Base-by-base conservation (phyloP, 2,888 invertebrate species). In the Brachypterus glaber region DNA sequence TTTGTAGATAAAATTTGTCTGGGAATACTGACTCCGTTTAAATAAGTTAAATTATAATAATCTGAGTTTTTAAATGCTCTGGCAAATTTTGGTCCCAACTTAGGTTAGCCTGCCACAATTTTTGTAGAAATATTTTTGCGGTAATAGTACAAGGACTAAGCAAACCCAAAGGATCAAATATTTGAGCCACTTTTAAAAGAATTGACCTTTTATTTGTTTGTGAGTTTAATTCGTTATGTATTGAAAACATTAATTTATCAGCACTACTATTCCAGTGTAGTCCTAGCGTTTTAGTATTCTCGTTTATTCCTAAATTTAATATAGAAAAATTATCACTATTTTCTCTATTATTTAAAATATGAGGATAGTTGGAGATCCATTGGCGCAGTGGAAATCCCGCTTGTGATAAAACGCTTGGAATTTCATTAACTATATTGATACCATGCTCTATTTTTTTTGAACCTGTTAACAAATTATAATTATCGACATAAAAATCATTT, bases 401-500 rank as follows among this genome's bases (percentile, higher is more conserved):
- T n/a, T n/a, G n/a, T n/a, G n/a, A n/a, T n/a, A 37, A 30, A 15
- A 17, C 12, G 4, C 4, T 8, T 12, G 13, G 3, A 4, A 37
- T 1, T 2, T 37, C 9, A 2, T 37, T 29, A 3, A 17, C 3
- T 2, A 37, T 5, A 4, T 31, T 11, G 8, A 17, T 37, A 17
- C 17, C 27, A 4, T 2, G 7, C 8, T 17, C 37, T 12, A 26
- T 31, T 3, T 29, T 31, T 4, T 25, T 13, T 3, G 24, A 4
- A 4, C 41, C 37, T 8, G 33, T 33, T 8, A 41, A 17, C 1
- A 37, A 16, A 34, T 41, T n/a, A n/a, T n/a, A n/a, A n/a, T n/a
- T 37, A 16, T 38, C 41, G n/a, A 41, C 26, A 11, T 38, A 41
- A 34, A 41, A 41, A 30, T 33, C 27, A 8, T 33, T 18, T 8